phyloP scores from a whole-genome alignment of 2,797 vertebrate genomes.

The Hypotaenidia philippensis region DNA sequence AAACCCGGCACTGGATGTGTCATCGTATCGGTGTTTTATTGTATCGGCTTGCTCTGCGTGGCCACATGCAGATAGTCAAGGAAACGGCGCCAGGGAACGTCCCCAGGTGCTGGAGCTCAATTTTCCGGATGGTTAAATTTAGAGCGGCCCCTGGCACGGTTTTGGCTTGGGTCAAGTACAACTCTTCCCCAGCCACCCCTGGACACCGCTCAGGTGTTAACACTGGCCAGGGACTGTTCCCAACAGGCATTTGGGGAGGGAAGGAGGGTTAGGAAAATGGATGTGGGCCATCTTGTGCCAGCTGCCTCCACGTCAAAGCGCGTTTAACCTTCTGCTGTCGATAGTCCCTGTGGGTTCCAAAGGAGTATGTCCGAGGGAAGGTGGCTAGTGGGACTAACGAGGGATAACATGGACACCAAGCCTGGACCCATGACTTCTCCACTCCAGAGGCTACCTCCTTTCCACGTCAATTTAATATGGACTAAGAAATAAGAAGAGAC shows the following conservation, averaged over 20 bases:
- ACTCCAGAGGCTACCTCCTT: rapidly evolving
- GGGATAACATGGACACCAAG: background rate
- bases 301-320: background rate
- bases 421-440: background rate
- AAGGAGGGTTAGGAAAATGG: constrained; percentile 26
- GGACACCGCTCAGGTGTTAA: background rate
- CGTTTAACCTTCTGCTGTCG: background rate
- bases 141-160: background rate
- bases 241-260: background rate
- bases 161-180: constrained; percentile 33
- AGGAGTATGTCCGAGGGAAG: background rate
- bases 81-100: background rate
- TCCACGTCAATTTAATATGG: background rate
- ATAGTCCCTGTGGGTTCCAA: background rate
- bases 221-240: background rate
- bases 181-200: constrained; percentile 16
- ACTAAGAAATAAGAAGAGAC: background rate
- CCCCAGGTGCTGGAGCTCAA: constrained; percentile 48
- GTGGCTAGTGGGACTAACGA: background rate
- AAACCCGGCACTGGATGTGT: background rate
- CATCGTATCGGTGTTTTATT: background rate
- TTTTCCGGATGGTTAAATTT: constrained; percentile 48
- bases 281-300: background rate
- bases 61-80: background rate
- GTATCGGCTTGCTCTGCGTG: background rate